Base-by-base conservation (phyloP, 2,797 vertebrate species). In the Pampus argenteus region DNA sequence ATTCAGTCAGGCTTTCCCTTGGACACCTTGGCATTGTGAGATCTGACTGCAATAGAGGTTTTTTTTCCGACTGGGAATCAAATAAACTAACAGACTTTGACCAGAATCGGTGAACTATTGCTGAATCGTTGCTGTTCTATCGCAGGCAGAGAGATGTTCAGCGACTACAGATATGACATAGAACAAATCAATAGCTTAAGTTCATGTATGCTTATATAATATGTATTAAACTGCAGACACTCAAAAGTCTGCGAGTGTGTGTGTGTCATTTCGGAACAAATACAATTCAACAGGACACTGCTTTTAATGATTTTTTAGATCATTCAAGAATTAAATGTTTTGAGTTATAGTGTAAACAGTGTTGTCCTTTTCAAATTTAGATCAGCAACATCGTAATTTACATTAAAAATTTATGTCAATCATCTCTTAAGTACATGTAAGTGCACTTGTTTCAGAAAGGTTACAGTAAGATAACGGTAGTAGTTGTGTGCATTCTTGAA, bases 201-300 rank as follows among this genome's bases (percentile, higher is more conserved):
- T 89, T 89, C 80, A 86, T 91, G 88, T 93, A 91, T 82, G 82
- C 83, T 78, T 68, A 84, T 74, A 83, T 23, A 66, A n/a, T 79
- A 79, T 83, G 82, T 84, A 94, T 82, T 93, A 93, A 95, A 94
- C 74, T 85, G 74, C 74, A 86, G 61, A 86, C 90, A 80, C 74
- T 78, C 54, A 18, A 44, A 2, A 54, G 25, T 42, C 20, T 63
- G 47, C 55, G 40, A 65, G 52, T 85, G 28, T 48, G 48, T 52
- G 14, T 74, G 14, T 51, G 23, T 51, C 60, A 65, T 75, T 80
- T 20, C 28, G 22, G 17, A 63, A 34, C 14, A 50, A 66, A 54
- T 26, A 25, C 9, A 22, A 38, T 9, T n/a, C 40, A 62, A 20
- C 2, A 64, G n/a, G 8, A 34, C 4, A 51, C 17, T 7, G 18